These are phyloP conservation scores for Cheilosia soror DNA, from an alignment of 2,888 invertebrate genomes.

Conservation along the genomic window DNA sequence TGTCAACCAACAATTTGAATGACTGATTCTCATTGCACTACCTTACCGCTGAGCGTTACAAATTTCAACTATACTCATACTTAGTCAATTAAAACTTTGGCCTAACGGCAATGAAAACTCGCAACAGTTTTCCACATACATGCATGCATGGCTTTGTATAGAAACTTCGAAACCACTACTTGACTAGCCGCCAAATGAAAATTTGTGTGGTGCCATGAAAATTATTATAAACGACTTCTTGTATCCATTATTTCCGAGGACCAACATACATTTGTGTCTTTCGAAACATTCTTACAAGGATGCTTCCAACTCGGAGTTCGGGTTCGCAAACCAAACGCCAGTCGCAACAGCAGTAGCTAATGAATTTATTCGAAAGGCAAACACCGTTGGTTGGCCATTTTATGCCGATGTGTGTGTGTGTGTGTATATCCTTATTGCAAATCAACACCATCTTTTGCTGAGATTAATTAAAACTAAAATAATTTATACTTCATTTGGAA, in stretches of 20 bases:
- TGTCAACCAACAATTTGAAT: no score
- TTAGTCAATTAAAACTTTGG: constrained; percentile 11
- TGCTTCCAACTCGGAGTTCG: background rate
- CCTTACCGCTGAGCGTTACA: no score
- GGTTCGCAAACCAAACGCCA: constrained; percentile 10
- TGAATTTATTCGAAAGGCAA: constrained; percentile 71
- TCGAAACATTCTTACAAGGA: background rate
- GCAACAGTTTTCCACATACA: background rate
- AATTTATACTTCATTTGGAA: constrained; percentile 70
- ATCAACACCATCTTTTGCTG: constrained; percentile 73
- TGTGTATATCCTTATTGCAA: constrained; percentile 48
- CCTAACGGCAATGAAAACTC: background rate
- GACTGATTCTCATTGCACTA: no score
- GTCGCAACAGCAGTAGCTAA: constrained; percentile 59
- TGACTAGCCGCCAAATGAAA: constrained; percentile 42
- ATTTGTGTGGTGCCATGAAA: constrained; percentile 61
- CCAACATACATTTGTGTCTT: background rate
- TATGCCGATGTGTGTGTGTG: background rate
- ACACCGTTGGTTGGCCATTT: constrained; percentile 8
- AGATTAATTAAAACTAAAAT: constrained; percentile 75
- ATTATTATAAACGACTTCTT: constrained; percentile 61
- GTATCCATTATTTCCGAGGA: constrained; percentile 54
- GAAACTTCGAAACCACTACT: constrained; percentile 5
- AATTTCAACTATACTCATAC: background rate
- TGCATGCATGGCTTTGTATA: background rate